Conservation (phyloP, 2,113 vertebrate species). For the Alligator sinensis region DNA sequence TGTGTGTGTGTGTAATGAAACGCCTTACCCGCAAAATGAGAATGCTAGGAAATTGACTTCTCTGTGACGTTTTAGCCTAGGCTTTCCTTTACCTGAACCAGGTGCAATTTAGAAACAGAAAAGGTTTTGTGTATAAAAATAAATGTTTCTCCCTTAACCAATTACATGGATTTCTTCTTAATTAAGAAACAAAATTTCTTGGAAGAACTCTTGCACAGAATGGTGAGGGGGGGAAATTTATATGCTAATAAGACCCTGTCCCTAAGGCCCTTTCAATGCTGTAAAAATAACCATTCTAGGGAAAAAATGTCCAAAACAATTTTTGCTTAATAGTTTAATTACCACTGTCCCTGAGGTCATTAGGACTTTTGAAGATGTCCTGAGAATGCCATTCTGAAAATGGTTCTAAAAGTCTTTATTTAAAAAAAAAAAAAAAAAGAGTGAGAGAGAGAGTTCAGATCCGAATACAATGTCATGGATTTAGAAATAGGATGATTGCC, state of each 20-base stretch:
- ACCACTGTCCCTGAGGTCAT: slow-evolving; percentile 6
- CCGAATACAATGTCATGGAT: background rate
- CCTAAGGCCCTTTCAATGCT: background rate
- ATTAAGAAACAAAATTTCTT: background rate
- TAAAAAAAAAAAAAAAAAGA: background rate
- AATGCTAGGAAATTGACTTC: background rate
- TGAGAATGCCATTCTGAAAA: slow-evolving; percentile 14
- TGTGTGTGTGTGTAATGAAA: background rate
- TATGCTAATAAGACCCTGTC: background rate
- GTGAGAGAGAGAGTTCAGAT: background rate
- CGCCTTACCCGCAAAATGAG: background rate
- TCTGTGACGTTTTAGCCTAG: too few species aligned
- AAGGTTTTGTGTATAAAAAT: background rate
- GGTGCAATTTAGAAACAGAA: background rate
- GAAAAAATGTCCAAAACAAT: background rate
- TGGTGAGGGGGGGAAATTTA: background rate
- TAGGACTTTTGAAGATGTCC: slow-evolving; percentile 15
- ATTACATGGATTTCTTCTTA: background rate
- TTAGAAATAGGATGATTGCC: background rate
- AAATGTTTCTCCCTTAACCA: background rate
- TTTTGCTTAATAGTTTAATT: slow-evolving; percentile 30
- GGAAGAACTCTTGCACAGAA: background rate
- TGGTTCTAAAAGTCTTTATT: background rate
- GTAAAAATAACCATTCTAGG: fast-evolving
- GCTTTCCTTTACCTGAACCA: too few species aligned